Conservation (phyloP, 2,797 vertebrate genomes). For the Leucoraja ocellata region DNA sequence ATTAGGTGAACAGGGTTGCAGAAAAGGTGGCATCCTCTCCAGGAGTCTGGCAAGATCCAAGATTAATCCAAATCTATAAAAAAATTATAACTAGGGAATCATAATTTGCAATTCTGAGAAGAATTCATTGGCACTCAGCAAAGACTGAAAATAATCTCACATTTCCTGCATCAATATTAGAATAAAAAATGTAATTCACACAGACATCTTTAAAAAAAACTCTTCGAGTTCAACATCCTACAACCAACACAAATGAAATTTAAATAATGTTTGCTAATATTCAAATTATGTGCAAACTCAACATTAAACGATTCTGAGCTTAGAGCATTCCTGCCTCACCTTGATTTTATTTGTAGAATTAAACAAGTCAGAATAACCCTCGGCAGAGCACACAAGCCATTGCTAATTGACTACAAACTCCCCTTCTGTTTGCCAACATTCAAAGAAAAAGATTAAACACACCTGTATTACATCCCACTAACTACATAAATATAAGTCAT, state of each 20-base stretch:
- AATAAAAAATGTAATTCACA: not conserved
- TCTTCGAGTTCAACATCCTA: not conserved
- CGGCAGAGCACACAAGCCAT: not conserved
- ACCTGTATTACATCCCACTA: not conserved
- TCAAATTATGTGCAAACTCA: not conserved
- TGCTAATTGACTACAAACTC: not conserved
- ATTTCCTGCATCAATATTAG: not conserved
- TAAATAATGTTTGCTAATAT: not conserved
- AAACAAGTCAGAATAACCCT: not conserved
- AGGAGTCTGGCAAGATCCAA: not conserved
- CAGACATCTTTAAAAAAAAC: not conserved
- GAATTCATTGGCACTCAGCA: not conserved
- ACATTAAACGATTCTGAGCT: not conserved
- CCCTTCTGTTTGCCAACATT: not conserved
- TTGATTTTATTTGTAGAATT: not conserved
- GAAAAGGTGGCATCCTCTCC: not conserved
- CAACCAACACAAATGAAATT: not conserved
- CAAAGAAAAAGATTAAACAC: conserved; percentile 8
- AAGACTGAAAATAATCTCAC: not conserved
- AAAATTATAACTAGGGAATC: not conserved
- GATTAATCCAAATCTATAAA: not conserved
- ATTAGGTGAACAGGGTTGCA: not conserved
- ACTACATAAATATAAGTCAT: not conserved
- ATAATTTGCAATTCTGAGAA: not conserved
- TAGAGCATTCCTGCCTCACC: not conserved